Percentiles rank a stretch among this genome's conserved stretches.
Conservation (phyloP, 2,888 invertebrate genomes). For the Pheosia gnoma region DNA sequence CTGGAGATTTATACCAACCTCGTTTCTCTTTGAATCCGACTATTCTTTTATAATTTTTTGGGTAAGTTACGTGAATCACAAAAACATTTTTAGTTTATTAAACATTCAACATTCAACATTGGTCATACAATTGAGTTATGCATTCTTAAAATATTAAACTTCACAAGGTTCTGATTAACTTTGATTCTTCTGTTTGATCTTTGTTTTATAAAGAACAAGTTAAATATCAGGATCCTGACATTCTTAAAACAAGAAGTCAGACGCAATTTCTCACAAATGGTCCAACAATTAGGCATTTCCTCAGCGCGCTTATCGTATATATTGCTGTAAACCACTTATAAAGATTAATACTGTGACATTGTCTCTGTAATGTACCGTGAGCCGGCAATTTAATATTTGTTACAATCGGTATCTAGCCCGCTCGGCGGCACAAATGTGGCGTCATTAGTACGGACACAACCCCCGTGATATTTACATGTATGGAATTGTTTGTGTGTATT, state of each 20-base stretch:
- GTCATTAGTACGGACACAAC: conserved; percentile 38
- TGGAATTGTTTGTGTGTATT: conserved; percentile 1
- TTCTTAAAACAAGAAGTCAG: neutral
- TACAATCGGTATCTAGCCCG: conserved; percentile 34
- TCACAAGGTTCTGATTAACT: too few relatives aligned
- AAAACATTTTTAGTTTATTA: too few relatives aligned
- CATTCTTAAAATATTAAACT: too few relatives aligned
- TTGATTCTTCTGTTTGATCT: too few relatives aligned
- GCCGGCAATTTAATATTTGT: conserved; percentile 12
- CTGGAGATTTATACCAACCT: too few relatives aligned
- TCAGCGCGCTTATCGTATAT: neutral
- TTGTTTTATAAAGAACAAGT: too few relatives aligned
- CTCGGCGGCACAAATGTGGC: conserved; percentile 32
- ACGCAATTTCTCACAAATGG: neutral
- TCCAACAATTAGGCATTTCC: neutral
- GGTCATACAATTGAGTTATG: too few relatives aligned
- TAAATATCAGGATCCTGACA: neutral
- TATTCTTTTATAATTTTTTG: too few relatives aligned
- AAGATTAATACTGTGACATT: neutral
- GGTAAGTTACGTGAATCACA: too few relatives aligned
- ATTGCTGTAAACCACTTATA: neutral
- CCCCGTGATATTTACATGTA: conserved; percentile 35
- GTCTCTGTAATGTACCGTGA: neutral
- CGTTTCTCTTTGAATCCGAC: too few relatives aligned
- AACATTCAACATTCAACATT: too few relatives aligned